Conservation (phyloP, 1,140 invertebrate species). For the Drosophila burlai region DNA sequence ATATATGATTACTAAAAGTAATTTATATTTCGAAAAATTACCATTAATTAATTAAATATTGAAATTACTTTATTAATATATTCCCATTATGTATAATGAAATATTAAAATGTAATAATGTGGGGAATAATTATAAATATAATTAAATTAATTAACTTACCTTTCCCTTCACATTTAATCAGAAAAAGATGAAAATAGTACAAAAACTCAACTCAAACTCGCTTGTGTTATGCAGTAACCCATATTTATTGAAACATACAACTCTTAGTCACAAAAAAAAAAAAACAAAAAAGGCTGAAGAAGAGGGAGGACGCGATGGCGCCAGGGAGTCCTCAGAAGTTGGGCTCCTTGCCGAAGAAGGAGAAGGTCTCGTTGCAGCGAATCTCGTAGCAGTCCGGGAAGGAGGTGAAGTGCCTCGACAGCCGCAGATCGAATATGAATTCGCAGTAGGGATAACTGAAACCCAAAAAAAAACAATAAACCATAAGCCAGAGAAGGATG, state of each 20-base stretch:
- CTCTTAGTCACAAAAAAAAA: constrained; percentile 30
- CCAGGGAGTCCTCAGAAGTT: constrained; percentile 37
- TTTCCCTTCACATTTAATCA: neutral
- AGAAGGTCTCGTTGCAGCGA: constrained; percentile 82
- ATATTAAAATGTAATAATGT: no score
- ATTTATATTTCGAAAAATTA: no score
- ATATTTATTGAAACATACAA: constrained; percentile 65
- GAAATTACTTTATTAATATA: no score
- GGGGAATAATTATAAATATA: no score
- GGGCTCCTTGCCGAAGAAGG: constrained; percentile 71
- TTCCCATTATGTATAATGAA: no score
- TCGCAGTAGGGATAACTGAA: constrained; percentile 80
- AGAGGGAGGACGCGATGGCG: neutral
- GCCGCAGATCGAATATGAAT: constrained; percentile 83
- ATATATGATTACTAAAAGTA: no score
- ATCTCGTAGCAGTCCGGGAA: constrained; percentile 82
- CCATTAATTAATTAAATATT: no score
- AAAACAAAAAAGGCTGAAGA: neutral
- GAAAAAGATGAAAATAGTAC: neutral
- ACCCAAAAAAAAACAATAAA: constrained; percentile 9
- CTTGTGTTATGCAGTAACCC: constrained; percentile 27
- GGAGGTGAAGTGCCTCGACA: constrained; percentile 78
- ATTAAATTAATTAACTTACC: no score
- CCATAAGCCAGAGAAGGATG: neutral
- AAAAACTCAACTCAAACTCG: neutral